Conservation (phyloP, 1,140 invertebrate genomes). For the Drosophila serrata region DNA sequence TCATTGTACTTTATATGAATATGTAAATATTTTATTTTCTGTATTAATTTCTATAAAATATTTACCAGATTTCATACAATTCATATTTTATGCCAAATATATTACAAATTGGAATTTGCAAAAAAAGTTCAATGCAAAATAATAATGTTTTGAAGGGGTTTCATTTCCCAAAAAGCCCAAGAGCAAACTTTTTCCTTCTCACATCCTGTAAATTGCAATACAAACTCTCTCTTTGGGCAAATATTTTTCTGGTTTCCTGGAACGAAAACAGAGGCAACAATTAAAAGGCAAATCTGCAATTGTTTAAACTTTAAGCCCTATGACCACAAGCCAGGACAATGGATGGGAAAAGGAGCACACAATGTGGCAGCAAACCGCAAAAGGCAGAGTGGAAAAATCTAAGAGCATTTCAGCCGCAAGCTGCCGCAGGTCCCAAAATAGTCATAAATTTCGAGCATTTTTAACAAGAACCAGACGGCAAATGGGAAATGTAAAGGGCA, state of each 20-base stretch:
- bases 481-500: conserved; percentile 54
- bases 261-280: conserved; percentile 33
- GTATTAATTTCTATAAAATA: no score
- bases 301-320: conserved; percentile 52
- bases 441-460: conserved; percentile 77
- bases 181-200: neutral
- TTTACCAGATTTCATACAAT: neutral
- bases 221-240: conserved; percentile 8
- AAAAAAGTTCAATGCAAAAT: neutral
- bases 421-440: conserved; percentile 75
- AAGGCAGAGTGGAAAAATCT: conserved; percentile 61
- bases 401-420: conserved; percentile 63
- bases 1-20: no score
- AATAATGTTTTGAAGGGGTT: neutral
- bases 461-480: conserved; percentile 75
- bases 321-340: conserved; percentile 45
- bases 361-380: conserved; percentile 42
- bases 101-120: neutral
- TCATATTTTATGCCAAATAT: neutral
- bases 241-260: conserved; percentile 7
- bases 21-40: no score
- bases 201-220: conserved; percentile 5
- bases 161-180: neutral
- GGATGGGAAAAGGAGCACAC: conserved; percentile 20
- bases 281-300: conserved; percentile 55